These are phyloP conservation scores for Pitta sordida DNA, from an alignment of 2,113 vertebrate species.

Conservation along the genomic window DNA sequence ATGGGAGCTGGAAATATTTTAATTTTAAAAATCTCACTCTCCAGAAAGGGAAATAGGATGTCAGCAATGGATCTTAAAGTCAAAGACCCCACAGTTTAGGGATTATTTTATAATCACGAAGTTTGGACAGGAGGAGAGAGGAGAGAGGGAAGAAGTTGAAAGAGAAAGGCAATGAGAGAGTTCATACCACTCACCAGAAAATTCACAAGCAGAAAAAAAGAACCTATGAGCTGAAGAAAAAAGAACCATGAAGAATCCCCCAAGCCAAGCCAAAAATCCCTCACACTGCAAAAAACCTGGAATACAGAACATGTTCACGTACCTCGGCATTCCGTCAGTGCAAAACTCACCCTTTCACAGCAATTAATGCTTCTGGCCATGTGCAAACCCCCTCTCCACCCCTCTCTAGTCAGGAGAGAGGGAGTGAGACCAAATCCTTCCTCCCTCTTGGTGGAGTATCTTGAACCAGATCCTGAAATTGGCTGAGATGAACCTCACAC, in stretches of 20 bases:
- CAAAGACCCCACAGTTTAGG: background rate
- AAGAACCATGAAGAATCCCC: background rate
- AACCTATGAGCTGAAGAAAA: no score
- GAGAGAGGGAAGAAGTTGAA: background rate
- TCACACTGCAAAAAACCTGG: background rate
- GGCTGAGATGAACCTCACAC: background rate
- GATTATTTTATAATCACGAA: background rate
- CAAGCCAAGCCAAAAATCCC: background rate
- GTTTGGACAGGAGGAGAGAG: background rate
- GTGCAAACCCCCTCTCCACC: background rate
- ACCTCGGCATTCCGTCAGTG: background rate
- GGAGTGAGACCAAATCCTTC: background rate
- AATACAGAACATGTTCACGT: background rate
- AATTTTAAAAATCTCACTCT: background rate
- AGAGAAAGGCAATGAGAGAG: background rate
- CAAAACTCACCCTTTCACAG: background rate
- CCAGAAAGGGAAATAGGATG: background rate
- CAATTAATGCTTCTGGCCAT: rapidly evolving
- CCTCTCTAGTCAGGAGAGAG: background rate
- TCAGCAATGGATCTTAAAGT: background rate
- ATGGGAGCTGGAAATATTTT: background rate
- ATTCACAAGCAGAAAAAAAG: background rate
- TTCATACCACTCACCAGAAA: background rate
- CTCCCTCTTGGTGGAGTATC: background rate
- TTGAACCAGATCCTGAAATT: background rate